Evolutionary conservation across 2,888 invertebrate genomes (phyloP), one percentile per base, ranked within the genome.

Genomic region (Subacronicta megacephala): DNA sequence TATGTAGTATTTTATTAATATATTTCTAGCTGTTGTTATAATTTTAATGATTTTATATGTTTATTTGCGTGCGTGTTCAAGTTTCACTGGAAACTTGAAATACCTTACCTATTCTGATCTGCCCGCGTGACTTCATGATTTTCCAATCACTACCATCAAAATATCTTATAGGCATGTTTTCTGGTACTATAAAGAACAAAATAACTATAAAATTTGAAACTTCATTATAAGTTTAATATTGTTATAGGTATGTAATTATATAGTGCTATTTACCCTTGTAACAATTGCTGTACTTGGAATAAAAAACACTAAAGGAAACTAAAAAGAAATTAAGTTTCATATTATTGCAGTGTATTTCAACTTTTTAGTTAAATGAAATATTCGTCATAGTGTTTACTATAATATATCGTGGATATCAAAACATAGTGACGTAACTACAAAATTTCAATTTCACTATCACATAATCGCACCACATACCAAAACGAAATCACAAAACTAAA

Each of bases 131-230:
- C 16, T 56, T 55, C 23, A 69, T 17, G 13, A 33, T 15, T 44
- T 36, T 66, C 72, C 73, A 73, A 7, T 55, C 38, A 0, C n/a
- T 62, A n/a, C 73, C 73, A 42, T 72, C 54, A 31, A 60, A 73
- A 60, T 57, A 73, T 57, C 49, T 62, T 7, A 37, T 2, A 1
- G 72, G 66, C 45, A 36, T 33, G 16, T 55, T 9, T 26, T 33
- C 45, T 18, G 69, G 23, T 15, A 49, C 71, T 72, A 17, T 7
- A 63, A 41, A 7, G 44, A 47, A 10, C 10, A 10, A 26, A 49
- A 55, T 17, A 13, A 5, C 31, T n/a, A 5, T 6, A 1, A 16
- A 4, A 17, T 36, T 15, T 7, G 35, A 26, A 47, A 17, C 1
- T 7, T 1, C n/a, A 7, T n/a, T 13, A 58, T 10, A 13, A 1